phyloP scores from a whole-genome alignment of 2,797 vertebrate species.

The Tragopan temminckii region DNA sequence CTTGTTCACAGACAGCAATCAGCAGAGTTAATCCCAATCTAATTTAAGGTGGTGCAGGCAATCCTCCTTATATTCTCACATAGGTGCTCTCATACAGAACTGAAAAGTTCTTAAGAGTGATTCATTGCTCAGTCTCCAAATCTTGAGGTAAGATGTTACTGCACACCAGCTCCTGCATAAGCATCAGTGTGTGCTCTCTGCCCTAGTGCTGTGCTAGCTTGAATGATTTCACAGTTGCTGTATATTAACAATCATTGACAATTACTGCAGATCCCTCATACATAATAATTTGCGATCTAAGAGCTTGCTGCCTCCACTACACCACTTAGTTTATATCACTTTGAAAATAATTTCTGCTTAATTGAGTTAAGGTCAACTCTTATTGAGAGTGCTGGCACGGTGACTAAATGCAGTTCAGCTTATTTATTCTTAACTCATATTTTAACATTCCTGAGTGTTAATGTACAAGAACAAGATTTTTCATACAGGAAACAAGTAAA shows the following conservation, averaged over 20 bases:
- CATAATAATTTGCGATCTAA: constrained; percentile 52
- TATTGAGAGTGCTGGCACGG: not conserved
- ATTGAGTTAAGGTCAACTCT: constrained; percentile 63
- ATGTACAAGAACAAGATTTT: constrained; percentile 20
- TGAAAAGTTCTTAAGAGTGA: not conserved
- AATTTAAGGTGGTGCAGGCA: not conserved
- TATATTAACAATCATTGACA: not conserved
- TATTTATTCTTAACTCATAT: constrained; percentile 32
- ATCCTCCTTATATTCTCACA: not conserved
- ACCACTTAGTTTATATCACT: constrained; percentile 55
- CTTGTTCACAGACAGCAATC: not conserved
- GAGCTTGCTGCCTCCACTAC: constrained; percentile 20
- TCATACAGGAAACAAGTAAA: constrained; percentile 38
- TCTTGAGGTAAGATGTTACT: not conserved
- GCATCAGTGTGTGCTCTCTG: not conserved
- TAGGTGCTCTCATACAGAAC: not conserved
- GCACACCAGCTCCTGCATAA: not conserved
- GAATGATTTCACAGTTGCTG: constrained; percentile 15
- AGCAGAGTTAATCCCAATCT: not conserved
- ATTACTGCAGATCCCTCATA: constrained; percentile 27
- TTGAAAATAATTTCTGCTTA: constrained; percentile 67
- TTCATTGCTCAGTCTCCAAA: not conserved
- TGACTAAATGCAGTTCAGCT: constrained; percentile 58
- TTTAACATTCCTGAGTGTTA: constrained; percentile 7
- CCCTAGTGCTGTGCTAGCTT: not conserved